phyloP scores from a whole-genome alignment of 2,888 invertebrate species.

The Lithophane socia region DNA sequence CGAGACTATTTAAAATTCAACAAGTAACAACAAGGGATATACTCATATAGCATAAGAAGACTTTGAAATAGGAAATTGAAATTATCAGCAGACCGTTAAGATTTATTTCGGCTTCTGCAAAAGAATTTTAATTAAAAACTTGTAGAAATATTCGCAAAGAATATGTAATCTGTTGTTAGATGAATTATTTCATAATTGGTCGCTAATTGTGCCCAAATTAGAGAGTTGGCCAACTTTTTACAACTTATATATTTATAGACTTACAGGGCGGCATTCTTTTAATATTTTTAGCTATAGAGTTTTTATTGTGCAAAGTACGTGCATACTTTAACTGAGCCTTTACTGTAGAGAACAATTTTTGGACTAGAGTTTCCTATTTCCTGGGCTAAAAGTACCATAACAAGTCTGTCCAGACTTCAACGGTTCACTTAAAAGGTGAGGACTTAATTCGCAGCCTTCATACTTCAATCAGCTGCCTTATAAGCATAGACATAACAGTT shows the following conservation, averaged over 20 bases:
- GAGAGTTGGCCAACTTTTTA: conserved; percentile 59
- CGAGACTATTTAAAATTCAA: conserved; percentile 44
- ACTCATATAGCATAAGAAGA: conserved; percentile 60
- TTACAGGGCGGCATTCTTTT: conserved; percentile 3
- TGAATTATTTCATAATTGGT: conserved; percentile 87
- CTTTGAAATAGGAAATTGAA: conserved; percentile 77
- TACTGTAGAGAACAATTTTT: not conserved
- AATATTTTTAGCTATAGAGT: conserved; percentile 3
- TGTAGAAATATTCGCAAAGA: conserved; percentile 82
- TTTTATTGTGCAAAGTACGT: not conserved
- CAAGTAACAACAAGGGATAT: conserved; percentile 37
- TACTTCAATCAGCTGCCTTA: not conserved
- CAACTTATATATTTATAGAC: conserved; percentile 30
- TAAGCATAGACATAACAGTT: not conserved
- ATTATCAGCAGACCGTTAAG: conserved; percentile 80
- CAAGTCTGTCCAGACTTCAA: not conserved
- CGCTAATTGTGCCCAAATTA: conserved; percentile 73
- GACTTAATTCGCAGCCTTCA: too few relatives aligned
- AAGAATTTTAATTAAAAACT: conserved; percentile 89
- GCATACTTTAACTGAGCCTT: not conserved
- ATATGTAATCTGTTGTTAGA: conserved; percentile 86
- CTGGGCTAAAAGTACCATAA: not conserved
- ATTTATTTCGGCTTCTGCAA: conserved; percentile 78
- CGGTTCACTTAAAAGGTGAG: too few relatives aligned
- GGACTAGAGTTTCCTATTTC: not conserved